Base-by-base conservation (phyloP, 2,113 vertebrate genomes). In the Chroicocephalus ridibundus region DNA sequence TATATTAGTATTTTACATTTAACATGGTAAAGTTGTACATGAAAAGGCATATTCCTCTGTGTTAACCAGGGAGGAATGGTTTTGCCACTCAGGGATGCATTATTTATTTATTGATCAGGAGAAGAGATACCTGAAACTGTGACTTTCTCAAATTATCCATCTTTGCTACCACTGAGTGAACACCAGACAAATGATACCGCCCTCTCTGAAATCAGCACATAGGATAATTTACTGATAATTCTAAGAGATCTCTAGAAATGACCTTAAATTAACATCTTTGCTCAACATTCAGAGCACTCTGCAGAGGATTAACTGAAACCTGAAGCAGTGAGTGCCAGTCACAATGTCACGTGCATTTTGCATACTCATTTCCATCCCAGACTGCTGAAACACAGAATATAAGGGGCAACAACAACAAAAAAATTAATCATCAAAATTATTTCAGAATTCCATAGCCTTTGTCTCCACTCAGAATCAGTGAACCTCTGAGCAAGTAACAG, bases 301-400 rank as follows among this genome's bases (percentile, higher is more conserved):
- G 42, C 31, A 85, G 75, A 91, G 32, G 32, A 86, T 88, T 91
- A 82, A 76, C 29, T 55, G 75, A 95, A 93, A 85, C 32, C 29
- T 80, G 74, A 93, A 95, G 24, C 57, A 70, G 13, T 0, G 2
- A 90, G 26, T 19, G 2, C 70, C 65, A 82, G 84, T 69, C 0
- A 0, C 1, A 15, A 14, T 24, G 22, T 86, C 74, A 77, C 0
- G 0, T 34, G 29, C 3, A 2, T 70, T 78, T 47, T 52, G 11
- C 0, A 0, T 19, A 24, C 26, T 62, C 7, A 16, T 52, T 76
- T 89, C n/a, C 2, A 0, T n/a, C 62, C 46, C n/a, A 76, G 34
- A 46, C 7, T 54, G 27, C 7, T 47, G 78, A 86, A 92, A 93
- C 9, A 40, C 18, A 78, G 68, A 82, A 78, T 66, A 83, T 47